Evolutionary conservation across 2,113 vertebrate species (phyloP), one percentile per base, ranked within the genome.

Genomic region (Oncorhynchus mykiss): DNA sequence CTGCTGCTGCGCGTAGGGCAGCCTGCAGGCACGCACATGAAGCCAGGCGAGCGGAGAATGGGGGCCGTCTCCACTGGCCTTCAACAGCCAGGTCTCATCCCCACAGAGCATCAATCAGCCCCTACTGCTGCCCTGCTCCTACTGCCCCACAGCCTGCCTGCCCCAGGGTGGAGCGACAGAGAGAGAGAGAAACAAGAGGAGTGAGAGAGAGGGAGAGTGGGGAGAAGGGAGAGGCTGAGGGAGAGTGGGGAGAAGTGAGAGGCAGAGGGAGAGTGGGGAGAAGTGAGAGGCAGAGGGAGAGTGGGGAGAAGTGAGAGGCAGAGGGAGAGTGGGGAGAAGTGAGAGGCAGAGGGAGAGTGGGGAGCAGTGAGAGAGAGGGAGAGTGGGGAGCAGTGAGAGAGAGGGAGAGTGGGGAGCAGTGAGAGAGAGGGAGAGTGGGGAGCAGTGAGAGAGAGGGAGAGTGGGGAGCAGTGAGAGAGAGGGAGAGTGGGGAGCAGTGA

Each of bases 1-100:
- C 93, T 92, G 91, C 92, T 89, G 81, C n/a, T 77, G 70, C 73
- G 80, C 79, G 66, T 74, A 90, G 93, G 94, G 92, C 93, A 90
- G 92, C 91, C 86, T 69, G 93, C 92, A 94, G 94, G 95, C 96
- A 88, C 88, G 95, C 95, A 94, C 96, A 93, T 94, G 94, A 95
- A 95, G 95, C 95, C 93, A 92, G 89, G 89, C 90, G 91, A 91
- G 92, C 85, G 86, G 93, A 85, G 78, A 74, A 45, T n/a, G 72
- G 39, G 22, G 70, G 45, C 16, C 51, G 51, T 54, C 51, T 54
- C 51, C 51, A 73, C 89, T 91, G 88, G 59, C 84, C 85, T 85
- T 91, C 94, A 94, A 92, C 89, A 92, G 91, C 90, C 87, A 85
- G 91, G 86, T 90, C 90, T 87, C 88, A 89, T 88, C 13, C 51